A percentile compares a stretch with the other conserved stretches of the same genome.
Evolutionary conservation across 2,797 vertebrate genomes (phyloP).

Genomic region (Poeciliopsis infans): DNA sequence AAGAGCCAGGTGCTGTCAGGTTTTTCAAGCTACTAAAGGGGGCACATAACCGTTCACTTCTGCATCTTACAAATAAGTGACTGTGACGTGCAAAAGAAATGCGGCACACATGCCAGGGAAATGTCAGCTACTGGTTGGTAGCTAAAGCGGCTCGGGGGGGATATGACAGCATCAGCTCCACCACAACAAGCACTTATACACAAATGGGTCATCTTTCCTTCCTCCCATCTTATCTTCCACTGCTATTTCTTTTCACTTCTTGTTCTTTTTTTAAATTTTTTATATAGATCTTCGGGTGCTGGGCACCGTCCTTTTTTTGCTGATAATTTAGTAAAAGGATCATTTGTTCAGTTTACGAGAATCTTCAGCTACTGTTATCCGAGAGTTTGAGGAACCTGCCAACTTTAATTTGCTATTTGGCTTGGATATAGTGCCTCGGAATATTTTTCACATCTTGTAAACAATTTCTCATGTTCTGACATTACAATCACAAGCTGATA

Average conservation of each 20-base stretch:
- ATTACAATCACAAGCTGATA: not conserved
- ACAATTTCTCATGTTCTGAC: not conserved
- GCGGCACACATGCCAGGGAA: slow-evolving; percentile 53
- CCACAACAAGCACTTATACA: slow-evolving; percentile 52
- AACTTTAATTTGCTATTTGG: not conserved
- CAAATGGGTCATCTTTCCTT: slow-evolving; percentile 47
- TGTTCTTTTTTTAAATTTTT: not conserved
- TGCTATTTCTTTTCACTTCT: slow-evolving; percentile 8
- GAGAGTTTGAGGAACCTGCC: not conserved
- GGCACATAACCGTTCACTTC: slow-evolving; percentile 31
- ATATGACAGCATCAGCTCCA: slow-evolving; percentile 48
- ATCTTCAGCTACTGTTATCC: not conserved
- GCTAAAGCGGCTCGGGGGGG: slow-evolving; percentile 59
- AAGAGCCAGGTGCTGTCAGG: slow-evolving; percentile 29
- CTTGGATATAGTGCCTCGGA: not conserved
- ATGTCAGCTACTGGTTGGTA: slow-evolving; percentile 68
- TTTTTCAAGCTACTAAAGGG: slow-evolving; percentile 26
- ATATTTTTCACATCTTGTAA: not conserved
- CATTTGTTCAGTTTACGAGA: not conserved
- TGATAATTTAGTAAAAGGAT: not conserved
- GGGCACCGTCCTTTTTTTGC: not conserved
- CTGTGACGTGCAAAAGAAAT: slow-evolving; percentile 58
- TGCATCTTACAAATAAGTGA: slow-evolving; percentile 23
- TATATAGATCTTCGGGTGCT: not conserved
- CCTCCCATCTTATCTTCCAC: slow-evolving; percentile 27